These are phyloP conservation scores for Trididemnum nubilum DNA, from an alignment of 23 tunicate genomes.

Conservation along the genomic window DNA sequence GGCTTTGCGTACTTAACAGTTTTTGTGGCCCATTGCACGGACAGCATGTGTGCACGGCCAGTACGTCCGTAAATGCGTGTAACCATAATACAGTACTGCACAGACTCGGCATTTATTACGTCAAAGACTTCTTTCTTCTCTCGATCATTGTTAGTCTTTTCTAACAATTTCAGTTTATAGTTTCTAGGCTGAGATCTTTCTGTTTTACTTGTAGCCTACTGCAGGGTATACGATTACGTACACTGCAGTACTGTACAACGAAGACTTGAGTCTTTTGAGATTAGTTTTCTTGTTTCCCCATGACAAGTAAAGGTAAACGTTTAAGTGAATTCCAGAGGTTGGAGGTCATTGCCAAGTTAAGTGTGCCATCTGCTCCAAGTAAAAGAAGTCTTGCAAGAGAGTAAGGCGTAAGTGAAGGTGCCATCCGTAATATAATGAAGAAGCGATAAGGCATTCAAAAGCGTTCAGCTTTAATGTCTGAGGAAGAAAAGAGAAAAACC, in stretches of 20 bases:
- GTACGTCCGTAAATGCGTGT: too few species aligned
- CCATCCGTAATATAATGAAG: slow-evolving; percentile 19
- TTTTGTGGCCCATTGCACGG: neutral
- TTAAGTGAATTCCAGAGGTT: slow-evolving; percentile 23
- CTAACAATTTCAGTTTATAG: slow-evolving; percentile 10
- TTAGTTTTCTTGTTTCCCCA: slow-evolving; percentile 4
- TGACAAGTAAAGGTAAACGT: slow-evolving; percentile 16
- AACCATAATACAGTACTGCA: too few species aligned
- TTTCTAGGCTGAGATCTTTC: neutral
- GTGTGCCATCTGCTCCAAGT: slow-evolving; percentile 47
- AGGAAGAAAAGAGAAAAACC: slow-evolving; percentile 31
- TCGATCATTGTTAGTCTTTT: slow-evolving; percentile 5
- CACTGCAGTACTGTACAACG: neutral
- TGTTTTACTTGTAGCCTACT: slow-evolving; percentile 7
- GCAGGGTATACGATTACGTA: neutral
- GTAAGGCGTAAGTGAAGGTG: slow-evolving; percentile 42
- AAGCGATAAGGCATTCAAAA: slow-evolving; percentile 31
- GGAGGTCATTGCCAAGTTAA: slow-evolving; percentile 18
- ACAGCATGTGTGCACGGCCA: too few species aligned
- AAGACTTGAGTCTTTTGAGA: neutral
- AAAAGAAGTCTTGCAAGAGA: slow-evolving; percentile 45
- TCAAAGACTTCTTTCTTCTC: neutral
- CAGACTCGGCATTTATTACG: neutral
- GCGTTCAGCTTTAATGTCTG: too few species aligned
- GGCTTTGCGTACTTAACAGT: slow-evolving; percentile 19